Base-by-base conservation (phyloP, 2,888 invertebrate species). In the Pteria penguin region DNA sequence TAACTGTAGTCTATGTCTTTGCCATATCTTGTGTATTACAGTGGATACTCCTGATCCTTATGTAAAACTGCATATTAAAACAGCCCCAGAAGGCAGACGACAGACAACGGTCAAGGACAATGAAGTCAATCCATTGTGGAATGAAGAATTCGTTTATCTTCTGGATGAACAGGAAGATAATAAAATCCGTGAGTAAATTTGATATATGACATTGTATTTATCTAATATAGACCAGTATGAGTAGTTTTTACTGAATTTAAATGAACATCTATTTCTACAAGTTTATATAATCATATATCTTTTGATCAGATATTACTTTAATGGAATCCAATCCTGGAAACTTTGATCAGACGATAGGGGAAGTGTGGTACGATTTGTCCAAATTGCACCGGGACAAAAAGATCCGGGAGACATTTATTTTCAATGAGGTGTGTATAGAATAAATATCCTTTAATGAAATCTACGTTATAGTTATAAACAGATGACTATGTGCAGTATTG, bases 31-130 rank as follows among this genome's bases (percentile, higher is more conserved):
- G 54, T 74, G n/a, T n/a, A n/a, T 77, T 81, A 1, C 81, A 91
- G 91, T 91, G 75, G 92, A 92, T 76, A 91, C 91, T 0, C 92
- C 93, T 11, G 93, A 93, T 81, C 93, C 92, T 0, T 93, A 92
- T 77, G 85, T 93, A 1, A 82, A 87, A n/a, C 80, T 93, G 36
- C 78, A 82, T 32, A 84, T 92, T 4, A 87, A 88, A 27, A 89
- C 88, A 2, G 91, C 91, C 18, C 92, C 92, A 2, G 91, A 92
- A 75, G 90, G 91, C 4, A 84, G 85, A 14, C 90, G 90, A 76
- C 80, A 88, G 58, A 93, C 92, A 2, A 82, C 82, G 22, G 86
- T 89, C 24, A 86, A 91, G 26, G 88, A 90, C 75, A 92, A 92
- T 82, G 87, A 88, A 31, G 78, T 82, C 14, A 91, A 91, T 71